Conservation (phyloP, 2,113 vertebrate genomes). For the Glaucomys volans region DNA sequence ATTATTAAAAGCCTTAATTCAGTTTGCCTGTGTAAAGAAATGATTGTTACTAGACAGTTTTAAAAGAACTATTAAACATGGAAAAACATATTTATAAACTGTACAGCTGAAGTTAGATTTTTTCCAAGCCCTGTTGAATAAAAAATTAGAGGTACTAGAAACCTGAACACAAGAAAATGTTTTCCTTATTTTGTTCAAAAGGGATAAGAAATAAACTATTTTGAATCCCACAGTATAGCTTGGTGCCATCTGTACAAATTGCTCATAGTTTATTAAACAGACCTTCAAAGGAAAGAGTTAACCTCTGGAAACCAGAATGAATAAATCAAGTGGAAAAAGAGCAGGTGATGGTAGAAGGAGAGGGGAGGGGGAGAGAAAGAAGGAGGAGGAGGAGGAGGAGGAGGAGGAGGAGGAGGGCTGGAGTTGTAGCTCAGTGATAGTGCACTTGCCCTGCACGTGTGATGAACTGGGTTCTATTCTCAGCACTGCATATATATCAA, state of each 20-base stretch:
- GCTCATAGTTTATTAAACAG: not conserved
- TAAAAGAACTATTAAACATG: not conserved
- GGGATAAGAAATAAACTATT: not conserved
- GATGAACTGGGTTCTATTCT: no score
- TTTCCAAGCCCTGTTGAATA: not conserved
- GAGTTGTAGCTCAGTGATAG: no score
- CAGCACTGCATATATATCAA: no score
- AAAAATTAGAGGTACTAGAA: not conserved
- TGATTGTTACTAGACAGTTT: not conserved
- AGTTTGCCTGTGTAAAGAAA: not conserved
- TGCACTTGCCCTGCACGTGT: no score
- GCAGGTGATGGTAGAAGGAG: not conserved
- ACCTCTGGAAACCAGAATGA: not conserved
- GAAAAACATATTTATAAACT: not conserved
- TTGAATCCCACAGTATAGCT: not conserved
- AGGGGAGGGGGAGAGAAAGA: not conserved
- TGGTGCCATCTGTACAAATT: not conserved
- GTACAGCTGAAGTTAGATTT: not conserved
- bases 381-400: no score
- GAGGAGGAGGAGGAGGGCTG: no score
- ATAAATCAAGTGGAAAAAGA: not conserved
- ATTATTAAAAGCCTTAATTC: not conserved
- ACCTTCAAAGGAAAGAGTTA: not conserved
- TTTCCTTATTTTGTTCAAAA: constrained; percentile 42
- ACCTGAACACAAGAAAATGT: not conserved